Conservation (phyloP, 2,113 vertebrate genomes). For the Crocuta crocuta region DNA sequence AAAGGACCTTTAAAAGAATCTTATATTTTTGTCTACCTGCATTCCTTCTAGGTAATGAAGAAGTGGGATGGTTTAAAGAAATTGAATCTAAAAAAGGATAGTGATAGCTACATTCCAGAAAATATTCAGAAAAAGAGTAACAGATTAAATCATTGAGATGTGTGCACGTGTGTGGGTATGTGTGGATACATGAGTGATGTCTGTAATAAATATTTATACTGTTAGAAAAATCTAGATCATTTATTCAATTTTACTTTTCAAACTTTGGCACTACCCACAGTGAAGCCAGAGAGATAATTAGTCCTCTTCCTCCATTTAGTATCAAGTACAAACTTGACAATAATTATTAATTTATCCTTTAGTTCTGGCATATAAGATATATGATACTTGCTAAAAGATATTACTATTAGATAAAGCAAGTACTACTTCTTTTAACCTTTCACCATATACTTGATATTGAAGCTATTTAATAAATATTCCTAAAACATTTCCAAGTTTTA, state of each 20-base stretch:
- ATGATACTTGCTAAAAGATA: too few species aligned
- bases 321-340: constrained; percentile 14
- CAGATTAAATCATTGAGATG: neutral
- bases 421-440: neutral
- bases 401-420: neutral
- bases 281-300: constrained; percentile 18
- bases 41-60: neutral
- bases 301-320: neutral
- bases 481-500: constrained; percentile 7
- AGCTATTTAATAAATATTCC: constrained; percentile 24
- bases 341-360: constrained; percentile 41
- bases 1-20: neutral
- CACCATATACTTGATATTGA: neutral
- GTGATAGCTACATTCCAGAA: neutral
- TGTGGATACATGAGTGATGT: neutral
- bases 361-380: neutral
- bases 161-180: neutral
- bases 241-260: constrained; percentile 49
- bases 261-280: neutral
- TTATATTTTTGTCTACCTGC: neutral
- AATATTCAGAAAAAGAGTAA: neutral
- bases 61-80: neutral
- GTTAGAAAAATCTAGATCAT: constrained; percentile 29
- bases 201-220: neutral
- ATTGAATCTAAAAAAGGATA: neutral